Evolutionary conservation across 1,140 invertebrate species (phyloP), one percentile per base, ranked within the genome.

Genomic region (Drosophila pectinifera): DNA sequence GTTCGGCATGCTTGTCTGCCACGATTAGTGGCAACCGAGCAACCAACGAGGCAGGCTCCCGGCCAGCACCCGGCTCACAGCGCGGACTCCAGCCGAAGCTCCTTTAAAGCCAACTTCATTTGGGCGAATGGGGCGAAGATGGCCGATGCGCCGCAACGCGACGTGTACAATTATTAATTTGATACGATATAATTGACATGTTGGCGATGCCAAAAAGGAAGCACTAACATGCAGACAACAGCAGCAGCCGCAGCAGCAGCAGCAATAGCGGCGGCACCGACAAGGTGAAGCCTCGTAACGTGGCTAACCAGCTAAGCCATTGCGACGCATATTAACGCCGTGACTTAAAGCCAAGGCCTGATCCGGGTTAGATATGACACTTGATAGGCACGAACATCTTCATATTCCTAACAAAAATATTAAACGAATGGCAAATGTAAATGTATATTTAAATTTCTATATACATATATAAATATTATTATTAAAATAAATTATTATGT

Each of bases 181-280:
- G 86, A 90, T 90, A 90, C 79, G 86, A 90, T 86, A 90, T 90
- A 90, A 90, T 90, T 90, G 86, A 90, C 86, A 90, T 90, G 86
- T 90, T 90, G 86, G 74, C 88, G 88, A 90, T 85, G 83, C 82
- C 82, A 86, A 88, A 76, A 86, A 86, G 82, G 83, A 86, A 88
- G 83, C 82, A 86, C 78, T 82, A 86, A 86, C 73, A 85, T 86
- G 75, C 56, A 63, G 81, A 24, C 61, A 51, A 68, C 53, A 59
- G 38, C 42, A 55, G 7, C 34, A 24, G 51, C 56, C 36, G 8
- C 43, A 39, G 7, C 28, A 61, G 34, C 56, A 42, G 11, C 20
- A 18, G 22, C 26, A 22, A 28, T 26, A 48, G 36, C 45, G 26
- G 46, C 28, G 67, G 65, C 69, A 72, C 24, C 34, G 46, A 26